These are phyloP conservation scores for Portunus trituberculatus DNA, from an alignment of 1,140 invertebrate species.

Conservation along the genomic window DNA sequence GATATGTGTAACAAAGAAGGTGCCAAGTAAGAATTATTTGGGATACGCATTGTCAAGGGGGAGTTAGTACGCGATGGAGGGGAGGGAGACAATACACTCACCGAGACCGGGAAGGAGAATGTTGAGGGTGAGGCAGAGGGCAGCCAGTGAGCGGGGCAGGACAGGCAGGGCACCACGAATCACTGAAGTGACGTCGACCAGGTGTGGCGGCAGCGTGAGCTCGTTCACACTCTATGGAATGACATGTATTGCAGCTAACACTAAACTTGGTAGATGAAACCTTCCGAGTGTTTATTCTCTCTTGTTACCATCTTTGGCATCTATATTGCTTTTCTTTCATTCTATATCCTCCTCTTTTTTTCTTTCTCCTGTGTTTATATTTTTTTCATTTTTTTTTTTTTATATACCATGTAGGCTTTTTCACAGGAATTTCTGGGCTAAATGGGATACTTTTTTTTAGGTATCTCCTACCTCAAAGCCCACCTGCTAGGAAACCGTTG, in stretches of 20 bases:
- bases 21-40: neutral
- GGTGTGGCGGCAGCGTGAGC: constrained; percentile 66
- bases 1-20: neutral
- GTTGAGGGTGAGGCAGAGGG: constrained; percentile 59
- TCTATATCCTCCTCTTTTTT: neutral
- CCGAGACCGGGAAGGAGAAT: constrained; percentile 40
- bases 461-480: too few relatives aligned
- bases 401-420: too few relatives aligned
- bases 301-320: too few relatives aligned
- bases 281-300: too few relatives aligned
- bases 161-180: constrained; percentile 65
- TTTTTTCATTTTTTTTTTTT: neutral
- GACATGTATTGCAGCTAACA: neutral
- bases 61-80: neutral
- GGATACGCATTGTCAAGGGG: neutral
- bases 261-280: too few relatives aligned
- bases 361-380: neutral
- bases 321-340: too few relatives aligned
- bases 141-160: constrained; percentile 60
- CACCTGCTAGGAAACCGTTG: too few relatives aligned
- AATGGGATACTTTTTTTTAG: too few relatives aligned
- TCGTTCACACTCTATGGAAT: constrained; percentile 60
- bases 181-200: constrained; percentile 67
- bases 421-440: too few relatives aligned
- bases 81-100: neutral